Base-by-base conservation (phyloP, 2,113 vertebrate genomes). In the Meles meles region DNA sequence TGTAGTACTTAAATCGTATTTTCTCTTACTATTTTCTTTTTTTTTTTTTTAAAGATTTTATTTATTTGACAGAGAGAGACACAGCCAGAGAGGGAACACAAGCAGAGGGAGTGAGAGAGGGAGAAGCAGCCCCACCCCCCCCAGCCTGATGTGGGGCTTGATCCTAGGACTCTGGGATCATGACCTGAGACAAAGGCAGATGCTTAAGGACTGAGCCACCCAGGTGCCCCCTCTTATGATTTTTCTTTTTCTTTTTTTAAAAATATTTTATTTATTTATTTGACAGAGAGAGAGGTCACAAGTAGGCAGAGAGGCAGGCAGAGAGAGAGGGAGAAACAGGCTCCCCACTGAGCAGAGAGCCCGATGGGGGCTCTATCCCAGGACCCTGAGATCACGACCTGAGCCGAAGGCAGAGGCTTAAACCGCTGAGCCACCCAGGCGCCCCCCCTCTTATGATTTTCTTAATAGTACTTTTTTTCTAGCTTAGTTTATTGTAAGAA, bases 261-360 rank as follows among this genome's bases (percentile, higher is more conserved):
- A 65, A 23, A 27, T 61, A n/a, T n/a, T n/a, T n/a, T n/a, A n/a
- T 29, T 67, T 67, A 34, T 34, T 65, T 65, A 65, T 67, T 67
- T 67, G 63, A 67, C 10, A 29, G 25, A 63, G 25, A 63, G 11
- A 63, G 27, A 63, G n/a, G n/a, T n/a, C n/a, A n/a, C n/a, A n/a
- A n/a, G n/a, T n/a, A 63, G 61, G 4, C 12, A 67, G 63, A 14
- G 31, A 67, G 14, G 2, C 6, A 34, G 34, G 14, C 63, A 67
- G 31, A 14, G 63, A 29, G 63, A 65, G 63, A 34, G 63, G 63
- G 2, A 34, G 63, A 67, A 67, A 31, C 63, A 17, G 18, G 18
- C 2, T 17, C 11, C 12, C 12, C 29, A 0, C n/a, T n/a, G n/a
- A n/a, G n/a, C n/a, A n/a, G n/a, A 31, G 63, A 65, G 63, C 63